phyloP scores from a whole-genome alignment of 2,888 invertebrate genomes.

The Danaus chrysippus region DNA sequence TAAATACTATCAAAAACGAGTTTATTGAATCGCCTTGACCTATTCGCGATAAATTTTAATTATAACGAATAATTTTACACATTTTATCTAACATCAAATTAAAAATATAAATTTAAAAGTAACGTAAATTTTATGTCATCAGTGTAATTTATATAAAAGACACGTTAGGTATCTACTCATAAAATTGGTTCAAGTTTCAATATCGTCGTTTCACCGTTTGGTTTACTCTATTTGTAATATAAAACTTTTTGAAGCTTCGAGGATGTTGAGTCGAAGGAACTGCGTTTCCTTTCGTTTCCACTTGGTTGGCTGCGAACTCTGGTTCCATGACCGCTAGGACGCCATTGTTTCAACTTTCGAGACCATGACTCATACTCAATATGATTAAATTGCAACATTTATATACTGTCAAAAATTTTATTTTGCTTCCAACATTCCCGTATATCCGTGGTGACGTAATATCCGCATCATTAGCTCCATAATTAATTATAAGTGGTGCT shows the following conservation, averaged over 20 bases:
- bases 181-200: too few species aligned
- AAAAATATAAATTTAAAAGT: background rate
- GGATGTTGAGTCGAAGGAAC: constrained; percentile 50
- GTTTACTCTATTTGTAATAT: too few species aligned
- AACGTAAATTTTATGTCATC: too few species aligned
- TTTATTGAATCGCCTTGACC: constrained; percentile 1
- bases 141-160: too few species aligned
- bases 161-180: too few species aligned
- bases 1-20: background rate
- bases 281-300: constrained; percentile 62
- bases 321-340: constrained; percentile 41
- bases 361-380: too few species aligned
- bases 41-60: background rate
- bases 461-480: constrained; percentile 1
- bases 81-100: background rate
- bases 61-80: constrained; percentile 1
- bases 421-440: background rate
- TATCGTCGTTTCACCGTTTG: too few species aligned
- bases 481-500: constrained; percentile 15
- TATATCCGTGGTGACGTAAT: background rate
- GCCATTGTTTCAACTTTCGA: constrained; percentile 45
- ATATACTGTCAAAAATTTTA: too few species aligned
- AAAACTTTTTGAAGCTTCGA: constrained; percentile 2
- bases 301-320: constrained; percentile 47
- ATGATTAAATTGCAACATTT: too few species aligned